A percentile compares a stretch with the other conserved stretches of the same genome.
Conservation (phyloP, 2,888 invertebrate genomes). For the Tenthredo scrophulariae region DNA sequence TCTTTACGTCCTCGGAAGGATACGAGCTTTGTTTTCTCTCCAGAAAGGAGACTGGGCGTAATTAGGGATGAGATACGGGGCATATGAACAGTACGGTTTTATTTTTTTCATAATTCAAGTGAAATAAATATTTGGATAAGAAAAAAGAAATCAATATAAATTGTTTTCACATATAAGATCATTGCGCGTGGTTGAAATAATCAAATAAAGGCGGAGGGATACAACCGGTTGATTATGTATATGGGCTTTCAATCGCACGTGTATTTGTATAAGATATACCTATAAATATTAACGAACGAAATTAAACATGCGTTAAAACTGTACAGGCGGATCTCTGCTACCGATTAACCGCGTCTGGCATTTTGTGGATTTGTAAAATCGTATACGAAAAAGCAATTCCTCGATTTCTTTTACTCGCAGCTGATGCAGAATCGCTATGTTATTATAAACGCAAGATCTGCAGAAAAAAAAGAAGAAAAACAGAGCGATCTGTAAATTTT, state of each 20-base stretch:
- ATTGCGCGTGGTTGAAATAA: not conserved
- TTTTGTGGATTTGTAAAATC: not conserved
- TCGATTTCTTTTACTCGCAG: not conserved
- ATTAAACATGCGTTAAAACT: not conserved
- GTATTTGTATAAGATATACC: not conserved
- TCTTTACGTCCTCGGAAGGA: not conserved
- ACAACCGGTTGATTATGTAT: constrained; percentile 1
- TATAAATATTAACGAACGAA: not conserved
- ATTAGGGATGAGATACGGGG: not conserved
- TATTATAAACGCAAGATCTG: not conserved
- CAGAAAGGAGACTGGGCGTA: no score
- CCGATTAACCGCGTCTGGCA: not conserved
- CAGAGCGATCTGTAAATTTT: not conserved
- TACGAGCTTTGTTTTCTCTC: not conserved
- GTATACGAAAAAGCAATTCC: not conserved
- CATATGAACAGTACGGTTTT: not conserved
- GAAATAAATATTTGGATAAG: not conserved
- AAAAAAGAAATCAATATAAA: not conserved
- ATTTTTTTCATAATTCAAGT: not conserved
- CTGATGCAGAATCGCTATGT: not conserved
- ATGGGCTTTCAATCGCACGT: not conserved
- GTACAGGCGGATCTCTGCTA: not conserved
- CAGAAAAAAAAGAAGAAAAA: not conserved
- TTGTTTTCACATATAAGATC: no score
- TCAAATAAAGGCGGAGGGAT: not conserved